phyloP scores from a whole-genome alignment of 2,888 invertebrate genomes.

The Tipula unca region DNA sequence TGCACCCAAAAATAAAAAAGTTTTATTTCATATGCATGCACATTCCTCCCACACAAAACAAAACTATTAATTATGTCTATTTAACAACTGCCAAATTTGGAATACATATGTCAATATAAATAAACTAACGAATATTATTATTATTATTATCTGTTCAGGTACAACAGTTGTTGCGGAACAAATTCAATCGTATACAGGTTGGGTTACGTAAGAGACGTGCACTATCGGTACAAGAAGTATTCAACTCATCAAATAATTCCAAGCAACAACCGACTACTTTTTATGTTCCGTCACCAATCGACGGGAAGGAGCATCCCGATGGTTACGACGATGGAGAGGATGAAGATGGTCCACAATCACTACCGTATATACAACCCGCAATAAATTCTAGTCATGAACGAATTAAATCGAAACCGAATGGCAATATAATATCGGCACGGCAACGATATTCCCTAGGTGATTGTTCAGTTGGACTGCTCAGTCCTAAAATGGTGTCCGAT shows the following conservation, averaged over 20 bases:
- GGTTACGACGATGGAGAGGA: slow-evolving; percentile 18
- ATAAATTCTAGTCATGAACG: background rate
- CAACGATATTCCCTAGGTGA: slow-evolving; percentile 9
- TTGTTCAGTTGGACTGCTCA: background rate
- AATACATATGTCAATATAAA: background rate
- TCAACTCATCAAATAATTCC: slow-evolving; percentile 31
- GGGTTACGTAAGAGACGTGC: slow-evolving; percentile 58
- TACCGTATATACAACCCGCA: slow-evolving; percentile 22
- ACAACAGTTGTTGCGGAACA: slow-evolving; percentile 48
- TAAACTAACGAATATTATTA: background rate
- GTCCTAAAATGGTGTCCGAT: slow-evolving; percentile 9
- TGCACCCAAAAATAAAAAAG: background rate
- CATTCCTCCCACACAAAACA: background rate
- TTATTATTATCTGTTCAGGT: slow-evolving; percentile 28
- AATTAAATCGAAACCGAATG: background rate
- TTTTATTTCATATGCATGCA: background rate
- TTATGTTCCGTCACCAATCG: slow-evolving; percentile 57
- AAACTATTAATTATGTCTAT: background rate
- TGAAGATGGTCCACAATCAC: slow-evolving; percentile 24
- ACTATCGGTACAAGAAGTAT: slow-evolving; percentile 60
- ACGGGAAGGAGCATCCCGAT: slow-evolving; percentile 27
- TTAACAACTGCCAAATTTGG: background rate
- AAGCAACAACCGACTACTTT: slow-evolving; percentile 51
- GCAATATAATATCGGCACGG: background rate
- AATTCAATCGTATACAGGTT: slow-evolving; percentile 61